Percentiles rank a stretch among this genome's conserved stretches.
These are phyloP conservation scores for Psittacula derbiana DNA, from an alignment of 2,797 vertebrate genomes.

Conservation along the genomic window DNA sequence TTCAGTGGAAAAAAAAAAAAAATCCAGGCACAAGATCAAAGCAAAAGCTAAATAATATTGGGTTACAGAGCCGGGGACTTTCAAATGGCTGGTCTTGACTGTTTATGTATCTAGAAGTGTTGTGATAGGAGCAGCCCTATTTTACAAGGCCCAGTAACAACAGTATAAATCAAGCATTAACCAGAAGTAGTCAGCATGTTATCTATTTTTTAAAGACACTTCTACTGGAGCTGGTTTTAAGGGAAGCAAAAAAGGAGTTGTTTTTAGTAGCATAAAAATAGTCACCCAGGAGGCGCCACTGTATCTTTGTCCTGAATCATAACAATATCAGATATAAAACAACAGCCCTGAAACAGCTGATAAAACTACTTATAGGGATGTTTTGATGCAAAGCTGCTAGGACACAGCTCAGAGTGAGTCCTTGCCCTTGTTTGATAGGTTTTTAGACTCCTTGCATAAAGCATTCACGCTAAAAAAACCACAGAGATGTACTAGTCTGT, in stretches of 20 bases:
- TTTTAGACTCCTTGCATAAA: neutral
- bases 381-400: neutral
- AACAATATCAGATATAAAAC: conserved; percentile 51
- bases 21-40: conserved; percentile 71
- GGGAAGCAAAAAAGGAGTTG: conserved; percentile 1
- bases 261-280: conserved; percentile 60
- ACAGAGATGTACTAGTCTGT: fast-evolving
- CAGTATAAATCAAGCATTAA: conserved; percentile 61
- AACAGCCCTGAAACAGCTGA: conserved; percentile 33
- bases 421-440: neutral
- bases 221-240: neutral
- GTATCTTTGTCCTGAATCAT: conserved; percentile 62
- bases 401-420: neutral
- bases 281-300: conserved; percentile 38
- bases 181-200: conserved; percentile 54
- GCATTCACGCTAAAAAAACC: neutral
- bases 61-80: conserved; percentile 53
- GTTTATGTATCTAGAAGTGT: conserved; percentile 70
- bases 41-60: conserved; percentile 51
- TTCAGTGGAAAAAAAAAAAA: conserved; percentile 66
- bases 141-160: conserved; percentile 51
- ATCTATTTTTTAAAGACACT: conserved; percentile 26
- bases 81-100: conserved; percentile 42
- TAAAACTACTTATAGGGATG: neutral
- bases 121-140: conserved; percentile 54